Conservation (phyloP, 2,113 vertebrate species). For the Isichthys henryi region DNA sequence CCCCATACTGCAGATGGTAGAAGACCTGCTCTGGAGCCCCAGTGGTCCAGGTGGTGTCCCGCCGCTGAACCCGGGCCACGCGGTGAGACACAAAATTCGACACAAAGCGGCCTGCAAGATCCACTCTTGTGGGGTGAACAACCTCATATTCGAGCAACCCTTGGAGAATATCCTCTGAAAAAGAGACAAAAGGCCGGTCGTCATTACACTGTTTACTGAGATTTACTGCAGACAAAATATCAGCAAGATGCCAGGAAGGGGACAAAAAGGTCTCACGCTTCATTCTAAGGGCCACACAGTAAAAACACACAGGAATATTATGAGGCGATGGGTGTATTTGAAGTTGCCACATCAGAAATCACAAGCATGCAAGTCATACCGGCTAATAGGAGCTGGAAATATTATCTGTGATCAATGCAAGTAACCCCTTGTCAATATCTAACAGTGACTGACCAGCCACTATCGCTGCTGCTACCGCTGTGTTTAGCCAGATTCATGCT, state of each 20-base stretch:
- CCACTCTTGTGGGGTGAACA: constrained; percentile 77
- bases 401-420: neutral
- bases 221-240: neutral
- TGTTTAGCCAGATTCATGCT: neutral
- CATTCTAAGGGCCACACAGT: no score
- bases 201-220: neutral
- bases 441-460: neutral
- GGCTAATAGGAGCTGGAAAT: neutral
- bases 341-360: neutral
- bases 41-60: constrained; percentile 50
- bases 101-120: constrained; percentile 76
- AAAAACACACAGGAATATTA: neutral
- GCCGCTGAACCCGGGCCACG: constrained; percentile 56
- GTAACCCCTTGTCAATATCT: neutral
- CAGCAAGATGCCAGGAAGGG: neutral
- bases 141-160: constrained; percentile 60
- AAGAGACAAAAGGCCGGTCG: neutral
- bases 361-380: neutral
- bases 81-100: constrained; percentile 78
- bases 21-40: constrained; percentile 49
- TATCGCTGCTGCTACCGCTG: neutral
- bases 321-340: neutral
- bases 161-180: constrained; percentile 38
- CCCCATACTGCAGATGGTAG: constrained; percentile 67
- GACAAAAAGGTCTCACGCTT: neutral